Percentiles rank a stretch among this genome's conserved stretches.
Evolutionary conservation across 2,797 vertebrate genomes (phyloP).

Genomic region (Microctenopoma steveboyesi): DNA sequence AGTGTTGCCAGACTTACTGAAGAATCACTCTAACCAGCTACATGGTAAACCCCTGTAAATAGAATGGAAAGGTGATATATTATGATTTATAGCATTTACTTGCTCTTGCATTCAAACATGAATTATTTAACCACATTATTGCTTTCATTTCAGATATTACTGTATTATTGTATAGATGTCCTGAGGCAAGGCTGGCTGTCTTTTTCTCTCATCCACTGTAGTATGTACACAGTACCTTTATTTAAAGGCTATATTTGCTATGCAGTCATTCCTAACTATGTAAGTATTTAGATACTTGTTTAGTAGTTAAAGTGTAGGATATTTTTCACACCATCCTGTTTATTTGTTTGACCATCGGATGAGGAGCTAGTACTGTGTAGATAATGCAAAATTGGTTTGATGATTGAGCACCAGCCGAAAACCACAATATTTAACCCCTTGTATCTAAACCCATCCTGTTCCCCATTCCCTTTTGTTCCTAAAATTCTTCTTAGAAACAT

Average conservation of each 20-base stretch:
- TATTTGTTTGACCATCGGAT: slow-evolving; percentile 54
- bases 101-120: slow-evolving; percentile 82
- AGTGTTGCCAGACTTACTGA: slow-evolving; percentile 64
- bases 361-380: slow-evolving; percentile 77
- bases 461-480: slow-evolving; percentile 17
- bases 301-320: slow-evolving; percentile 45
- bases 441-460: slow-evolving; percentile 22
- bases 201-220: slow-evolving; percentile 74
- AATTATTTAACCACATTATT: slow-evolving; percentile 85
- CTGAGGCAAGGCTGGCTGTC: slow-evolving; percentile 76
- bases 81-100: slow-evolving; percentile 84
- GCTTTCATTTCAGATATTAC: slow-evolving; percentile 84
- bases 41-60: slow-evolving; percentile 80
- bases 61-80: slow-evolving; percentile 80
- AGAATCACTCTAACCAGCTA: slow-evolving; percentile 80
- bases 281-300: slow-evolving; percentile 64
- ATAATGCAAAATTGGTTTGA: slow-evolving; percentile 77
- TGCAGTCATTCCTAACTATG: slow-evolving; percentile 62
- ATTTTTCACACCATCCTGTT: slow-evolving; percentile 58
- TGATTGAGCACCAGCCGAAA: slow-evolving; percentile 77
- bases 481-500: slow-evolving; percentile 20
- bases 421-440: slow-evolving; percentile 54
- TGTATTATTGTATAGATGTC: slow-evolving; percentile 82
- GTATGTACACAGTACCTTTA: slow-evolving; percentile 79
- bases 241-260: slow-evolving; percentile 75